Conservation (phyloP, 2,888 invertebrate species). For the Ophioninae sp. region DNA sequence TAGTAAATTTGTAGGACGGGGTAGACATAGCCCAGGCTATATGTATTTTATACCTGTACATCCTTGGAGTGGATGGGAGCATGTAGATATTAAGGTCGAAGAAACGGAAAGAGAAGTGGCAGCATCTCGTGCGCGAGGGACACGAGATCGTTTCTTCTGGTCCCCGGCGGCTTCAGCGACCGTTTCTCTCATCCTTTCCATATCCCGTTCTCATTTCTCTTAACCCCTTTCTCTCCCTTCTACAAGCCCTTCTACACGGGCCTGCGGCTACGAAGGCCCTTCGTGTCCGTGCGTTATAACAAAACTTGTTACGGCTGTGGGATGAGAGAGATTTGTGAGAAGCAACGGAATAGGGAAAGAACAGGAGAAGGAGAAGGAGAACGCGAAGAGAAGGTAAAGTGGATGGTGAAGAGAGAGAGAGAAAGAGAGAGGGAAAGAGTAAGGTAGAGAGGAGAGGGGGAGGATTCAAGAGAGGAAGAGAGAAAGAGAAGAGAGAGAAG, state of each 20-base stretch:
- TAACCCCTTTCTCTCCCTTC: constrained; percentile 7
- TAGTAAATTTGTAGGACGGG: constrained; percentile 30
- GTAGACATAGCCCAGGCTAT: background rate
- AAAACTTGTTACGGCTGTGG: constrained; percentile 68
- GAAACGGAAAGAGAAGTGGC: constrained; percentile 29
- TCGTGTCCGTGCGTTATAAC: constrained; percentile 67
- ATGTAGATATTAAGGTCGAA: constrained; percentile 21
- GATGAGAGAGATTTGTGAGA: constrained; percentile 44
- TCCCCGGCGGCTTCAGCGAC: constrained; percentile 40
- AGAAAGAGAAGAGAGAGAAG: constrained; percentile 6
- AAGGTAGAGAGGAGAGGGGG: constrained; percentile 20
- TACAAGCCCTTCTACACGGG: constrained; percentile 18
- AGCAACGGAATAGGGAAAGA: constrained; percentile 38
- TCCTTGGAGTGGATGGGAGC: constrained; percentile 1
- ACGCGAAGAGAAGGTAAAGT: constrained; percentile 33
- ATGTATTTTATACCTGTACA: constrained; percentile 22
- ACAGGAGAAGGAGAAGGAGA: constrained; percentile 27
- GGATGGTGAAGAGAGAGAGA: constrained; percentile 20
- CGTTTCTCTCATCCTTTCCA: constrained; percentile 22
- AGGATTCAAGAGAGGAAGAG: constrained; percentile 22
- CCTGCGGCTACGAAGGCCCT: constrained; percentile 50
- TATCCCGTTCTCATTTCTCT: constrained; percentile 34
- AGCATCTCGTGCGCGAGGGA: constrained; percentile 24
- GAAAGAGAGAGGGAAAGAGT: background rate
- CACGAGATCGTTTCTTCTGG: constrained; percentile 25